Percentiles rank a stretch among this genome's conserved stretches.
Evolutionary conservation across 2,113 vertebrate species (phyloP).

Genomic region (Thalassarche chlororhynchos): DNA sequence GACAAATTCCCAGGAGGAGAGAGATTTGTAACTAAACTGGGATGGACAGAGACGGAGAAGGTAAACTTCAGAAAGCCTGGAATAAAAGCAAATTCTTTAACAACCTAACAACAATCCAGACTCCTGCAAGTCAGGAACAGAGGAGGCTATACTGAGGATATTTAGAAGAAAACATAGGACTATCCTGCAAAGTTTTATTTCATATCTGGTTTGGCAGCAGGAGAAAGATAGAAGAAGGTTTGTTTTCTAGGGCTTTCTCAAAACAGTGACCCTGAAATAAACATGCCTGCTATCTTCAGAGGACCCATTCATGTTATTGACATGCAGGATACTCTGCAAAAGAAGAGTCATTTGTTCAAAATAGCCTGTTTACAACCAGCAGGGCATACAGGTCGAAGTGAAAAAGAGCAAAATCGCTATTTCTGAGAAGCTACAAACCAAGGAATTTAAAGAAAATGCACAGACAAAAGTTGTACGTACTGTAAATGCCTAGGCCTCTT

Average conservation of each 20-base stretch:
- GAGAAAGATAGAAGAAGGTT: not conserved
- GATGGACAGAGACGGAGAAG: not conserved
- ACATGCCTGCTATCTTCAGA: not conserved
- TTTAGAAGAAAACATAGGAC: not conserved
- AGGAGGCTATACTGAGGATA: not conserved
- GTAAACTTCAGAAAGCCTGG: constrained; percentile 5
- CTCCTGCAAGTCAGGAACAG: not conserved
- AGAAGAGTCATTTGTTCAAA: not conserved
- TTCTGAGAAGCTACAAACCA: not conserved
- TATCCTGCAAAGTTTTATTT: not conserved
- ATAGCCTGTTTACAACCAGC: not conserved
- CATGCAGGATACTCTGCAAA: not conserved
- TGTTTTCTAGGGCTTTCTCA: not conserved
- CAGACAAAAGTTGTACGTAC: not conserved
- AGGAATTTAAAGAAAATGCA: not conserved
- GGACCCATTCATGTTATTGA: not conserved
- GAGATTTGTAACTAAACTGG: constrained; percentile 25
- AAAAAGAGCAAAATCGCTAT: not conserved
- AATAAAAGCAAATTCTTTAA: constrained; percentile 19
- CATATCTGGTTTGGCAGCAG: not conserved
- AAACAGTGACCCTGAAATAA: not conserved
- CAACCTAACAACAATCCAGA: not conserved
- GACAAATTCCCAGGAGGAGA: constrained; percentile 15
- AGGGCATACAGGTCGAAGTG: not conserved
- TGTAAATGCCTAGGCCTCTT: not conserved